Evolutionary conservation across 2,113 vertebrate genomes (phyloP), one percentile per base, ranked within the genome.

Genomic region (Ardeotis arabs): DNA sequence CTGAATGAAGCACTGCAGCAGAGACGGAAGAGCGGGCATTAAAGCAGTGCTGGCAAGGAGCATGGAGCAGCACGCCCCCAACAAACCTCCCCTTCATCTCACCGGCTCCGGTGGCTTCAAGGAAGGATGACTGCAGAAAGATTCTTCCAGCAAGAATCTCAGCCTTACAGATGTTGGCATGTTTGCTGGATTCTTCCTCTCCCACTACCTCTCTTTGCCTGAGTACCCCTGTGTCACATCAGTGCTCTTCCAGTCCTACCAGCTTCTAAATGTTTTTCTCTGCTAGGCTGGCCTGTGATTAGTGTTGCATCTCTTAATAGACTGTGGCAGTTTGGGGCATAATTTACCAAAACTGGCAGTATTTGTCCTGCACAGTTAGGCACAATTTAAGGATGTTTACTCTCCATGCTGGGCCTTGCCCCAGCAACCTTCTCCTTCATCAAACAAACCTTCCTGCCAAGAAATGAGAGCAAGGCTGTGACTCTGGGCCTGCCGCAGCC

Each of bases 1-100:
- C 99, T 31, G 98, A 98, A 37, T 96, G 97, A 75, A 99, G 97
- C 97, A 99, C 99, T 99, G 95, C 22, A 88, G 47, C 78, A 87
- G 62, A 70, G 14, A 9, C 10, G 39, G 58, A 86, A 45, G 28
- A 90, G 44, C 1, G 1, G 41, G 39, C 27, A 60, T 50, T 45
- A 50, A 59, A 83, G 64, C 9, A 45, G 25, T 27, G 22, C 58
- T 70, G 67, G 33, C 44, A 82, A 33, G 60, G 10, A 56, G 17
- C 60, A 63, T 0, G 1, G 29, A 56, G 60, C 31, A 79, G 62
- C 88, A 45, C 37, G 50, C 6, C 53, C 53, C 14, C 37, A 64
- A 47, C 69, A 91, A 90, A 85, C 25, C 35, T 84, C 24, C 44
- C 35, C 69, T 84, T 92, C 50, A 69, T 66, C 74, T 58, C 60